phyloP scores from a whole-genome alignment of 2,113 vertebrate genomes.

The Salvelinus fontinalis region DNA sequence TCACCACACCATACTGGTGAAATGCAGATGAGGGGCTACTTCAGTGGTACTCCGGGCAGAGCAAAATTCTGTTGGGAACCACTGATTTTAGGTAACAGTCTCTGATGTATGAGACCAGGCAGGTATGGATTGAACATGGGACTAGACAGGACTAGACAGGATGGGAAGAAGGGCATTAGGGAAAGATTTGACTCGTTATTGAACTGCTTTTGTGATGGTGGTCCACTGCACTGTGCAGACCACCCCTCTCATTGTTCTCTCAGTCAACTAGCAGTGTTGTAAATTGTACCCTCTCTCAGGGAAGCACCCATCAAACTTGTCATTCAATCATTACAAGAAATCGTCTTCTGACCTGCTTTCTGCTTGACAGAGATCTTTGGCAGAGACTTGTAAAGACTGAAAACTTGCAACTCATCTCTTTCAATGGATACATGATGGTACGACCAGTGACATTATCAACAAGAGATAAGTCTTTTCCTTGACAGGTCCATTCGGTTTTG shows the following conservation, averaged over 20 bases:
- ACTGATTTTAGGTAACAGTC: too few relatives aligned
- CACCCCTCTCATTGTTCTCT: not conserved
- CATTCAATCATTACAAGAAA: not conserved
- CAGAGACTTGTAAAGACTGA: not conserved
- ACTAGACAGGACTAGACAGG: too few relatives aligned
- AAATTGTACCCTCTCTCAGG: not conserved
- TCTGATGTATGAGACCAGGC: too few relatives aligned
- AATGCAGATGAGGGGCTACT: too few relatives aligned
- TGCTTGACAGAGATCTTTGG: not conserved
- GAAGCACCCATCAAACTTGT: not conserved
- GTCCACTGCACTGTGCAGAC: too few relatives aligned
- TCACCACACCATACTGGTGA: too few relatives aligned
- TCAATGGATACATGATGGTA: not conserved
- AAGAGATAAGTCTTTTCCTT: not conserved
- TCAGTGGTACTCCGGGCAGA: too few relatives aligned
- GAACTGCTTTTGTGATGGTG: not conserved
- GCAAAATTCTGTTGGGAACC: too few relatives aligned
- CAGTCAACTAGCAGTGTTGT: too few relatives aligned
- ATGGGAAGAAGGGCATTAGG: not conserved
- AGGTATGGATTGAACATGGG: too few relatives aligned
- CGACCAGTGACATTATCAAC: not conserved
- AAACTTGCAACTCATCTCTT: not conserved
- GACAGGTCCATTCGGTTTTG: not conserved
- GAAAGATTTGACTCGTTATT: not conserved
- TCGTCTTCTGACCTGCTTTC: not conserved